Percentiles rank a stretch among this genome's conserved stretches.
Evolutionary conservation across 2,888 invertebrate species (phyloP).

Genomic region (Lymantria dispar): DNA sequence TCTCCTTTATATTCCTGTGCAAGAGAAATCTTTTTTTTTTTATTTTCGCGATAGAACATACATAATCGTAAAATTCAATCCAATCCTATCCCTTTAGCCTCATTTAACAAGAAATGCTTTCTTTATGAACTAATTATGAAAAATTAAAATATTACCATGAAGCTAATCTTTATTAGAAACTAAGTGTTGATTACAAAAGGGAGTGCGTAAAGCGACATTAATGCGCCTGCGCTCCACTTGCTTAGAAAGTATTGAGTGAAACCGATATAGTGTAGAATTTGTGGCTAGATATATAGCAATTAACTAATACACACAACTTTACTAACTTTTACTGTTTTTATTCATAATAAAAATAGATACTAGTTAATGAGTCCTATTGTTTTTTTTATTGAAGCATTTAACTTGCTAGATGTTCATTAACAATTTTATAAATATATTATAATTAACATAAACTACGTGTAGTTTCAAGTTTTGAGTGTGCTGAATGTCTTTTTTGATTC

Average conservation of each 20-base stretch:
- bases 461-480: too few relatives aligned
- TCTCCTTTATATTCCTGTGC: too few relatives aligned
- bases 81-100: too few relatives aligned
- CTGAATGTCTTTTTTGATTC: too few relatives aligned
- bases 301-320: neutral
- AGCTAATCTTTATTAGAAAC: neutral
- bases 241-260: slow-evolving; percentile 63
- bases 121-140: neutral
- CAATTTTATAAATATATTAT: too few relatives aligned
- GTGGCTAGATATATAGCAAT: neutral
- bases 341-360: neutral
- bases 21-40: too few relatives aligned
- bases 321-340: neutral
- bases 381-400: too few relatives aligned
- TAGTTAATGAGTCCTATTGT: neutral
- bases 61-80: too few relatives aligned
- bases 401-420: too few relatives aligned
- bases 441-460: too few relatives aligned
- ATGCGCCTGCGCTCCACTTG: slow-evolving; percentile 49
- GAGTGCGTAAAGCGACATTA: slow-evolving; percentile 38
- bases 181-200: slow-evolving; percentile 34
- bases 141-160: slow-evolving; percentile 6
- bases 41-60: too few relatives aligned
- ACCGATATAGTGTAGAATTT: slow-evolving; percentile 36
- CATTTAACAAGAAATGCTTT: too few relatives aligned